These are phyloP conservation scores for Oreochromis niloticus DNA, from an alignment of 2,113 vertebrate species.

Conservation along the genomic window DNA sequence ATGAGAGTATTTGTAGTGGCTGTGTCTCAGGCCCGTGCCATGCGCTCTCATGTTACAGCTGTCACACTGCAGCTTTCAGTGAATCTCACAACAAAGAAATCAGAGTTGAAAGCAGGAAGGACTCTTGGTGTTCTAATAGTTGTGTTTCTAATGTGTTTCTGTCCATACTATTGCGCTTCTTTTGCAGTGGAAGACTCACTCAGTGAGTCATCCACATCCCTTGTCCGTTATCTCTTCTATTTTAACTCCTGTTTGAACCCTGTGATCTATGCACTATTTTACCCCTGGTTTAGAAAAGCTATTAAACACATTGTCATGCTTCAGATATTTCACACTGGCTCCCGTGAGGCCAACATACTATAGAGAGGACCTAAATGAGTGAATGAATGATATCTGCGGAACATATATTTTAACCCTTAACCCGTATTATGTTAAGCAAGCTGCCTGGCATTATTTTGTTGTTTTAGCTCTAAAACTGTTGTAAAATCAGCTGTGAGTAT, in stretches of 20 bases:
- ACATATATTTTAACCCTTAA: neutral
- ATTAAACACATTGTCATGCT: constrained; percentile 32
- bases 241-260: constrained; percentile 41
- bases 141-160: neutral
- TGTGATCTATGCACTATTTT: constrained; percentile 40
- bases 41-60: neutral
- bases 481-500: neutral
- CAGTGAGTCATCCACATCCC: neutral
- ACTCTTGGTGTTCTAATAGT: neutral
- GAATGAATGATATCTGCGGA: neutral
- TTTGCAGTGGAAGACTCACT: neutral
- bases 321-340: neutral
- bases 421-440: neutral
- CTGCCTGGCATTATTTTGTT: neutral
- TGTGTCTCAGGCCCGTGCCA: neutral
- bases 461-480: neutral
- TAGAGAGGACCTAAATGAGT: neutral
- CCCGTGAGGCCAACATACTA: neutral
- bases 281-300: constrained; percentile 48
- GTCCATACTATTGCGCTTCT: neutral
- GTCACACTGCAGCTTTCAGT: neutral
- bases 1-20: neutral
- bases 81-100: neutral
- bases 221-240: neutral
- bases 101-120: neutral